Base-by-base conservation (phyloP, 2,113 vertebrate species). In the Ceratotherium simum region DNA sequence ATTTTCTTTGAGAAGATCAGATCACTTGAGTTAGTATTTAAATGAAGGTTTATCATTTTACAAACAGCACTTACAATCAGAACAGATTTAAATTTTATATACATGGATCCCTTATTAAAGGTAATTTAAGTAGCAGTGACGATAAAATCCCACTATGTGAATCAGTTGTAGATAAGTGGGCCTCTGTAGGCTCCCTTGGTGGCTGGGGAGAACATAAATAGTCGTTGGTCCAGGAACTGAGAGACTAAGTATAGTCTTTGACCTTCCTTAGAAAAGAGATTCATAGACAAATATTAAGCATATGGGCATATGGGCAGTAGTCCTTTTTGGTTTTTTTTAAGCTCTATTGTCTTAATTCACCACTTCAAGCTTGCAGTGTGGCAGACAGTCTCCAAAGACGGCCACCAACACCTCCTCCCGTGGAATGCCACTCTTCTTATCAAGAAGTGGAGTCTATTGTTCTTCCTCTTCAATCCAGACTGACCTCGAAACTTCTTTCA, bases 41-140 rank as follows among this genome's bases (percentile, higher is more conserved):
- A 97, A 91, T 56, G 29, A 95, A 97, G 21, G 67, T 64, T 90
- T 70, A 65, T 46, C 42, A 83, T 75, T 91, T 58, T n/a, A 58
- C 27, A 96, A 75, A 93, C 3, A 70, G 65, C 25, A 81, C 7
- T 89, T 31, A 51, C 13, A 90, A 67, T 75, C 62, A 80, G 64
- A 83, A 69, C 11, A 95, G 58, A 85, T 65, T 95, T 89, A 64
- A 76, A 70, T 80, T 85, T 27, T 86, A 42, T 46, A 42, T 58
- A 36, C 58, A 58, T 6, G 29, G 33, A 76, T 29, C 14, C 39
- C 67, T 75, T 87, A 84, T 39, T 56, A 79, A 87, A 72, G 62
- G 11, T 75, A 76, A 64, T 42, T 90, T 70, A 92, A 78, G 36
- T 39, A 94, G 27, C 46, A 92, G 31, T 67, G 72, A 82, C 29